Percentiles rank a stretch among this genome's conserved stretches.
These are phyloP conservation scores for Takifugu flavidus DNA, from an alignment of 2,113 vertebrate species.

Conservation along the genomic window DNA sequence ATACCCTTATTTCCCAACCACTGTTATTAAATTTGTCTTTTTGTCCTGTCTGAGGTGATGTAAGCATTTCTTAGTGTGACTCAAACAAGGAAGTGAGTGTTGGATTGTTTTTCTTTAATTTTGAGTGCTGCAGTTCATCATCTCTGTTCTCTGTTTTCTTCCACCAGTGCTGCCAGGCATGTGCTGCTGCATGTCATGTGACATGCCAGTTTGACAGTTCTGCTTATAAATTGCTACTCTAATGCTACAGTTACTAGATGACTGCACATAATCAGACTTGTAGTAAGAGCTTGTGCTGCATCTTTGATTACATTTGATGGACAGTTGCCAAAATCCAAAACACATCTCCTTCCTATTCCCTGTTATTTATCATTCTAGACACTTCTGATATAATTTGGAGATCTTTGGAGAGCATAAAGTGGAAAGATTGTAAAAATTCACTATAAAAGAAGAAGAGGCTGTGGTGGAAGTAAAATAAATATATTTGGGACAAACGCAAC, in stretches of 20 bases:
- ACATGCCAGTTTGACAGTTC: constrained; percentile 21
- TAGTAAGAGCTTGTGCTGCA: constrained; percentile 1
- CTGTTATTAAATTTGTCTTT: no score
- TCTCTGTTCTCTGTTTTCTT: constrained; percentile 56
- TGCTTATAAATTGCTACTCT: constrained; percentile 26
- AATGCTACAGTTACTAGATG: constrained; percentile 5
- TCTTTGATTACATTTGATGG: no score
- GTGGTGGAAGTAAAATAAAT: no score
- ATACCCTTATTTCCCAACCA: no score
- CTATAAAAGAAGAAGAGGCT: no score
- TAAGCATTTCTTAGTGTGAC: not conserved
- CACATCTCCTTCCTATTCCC: no score
- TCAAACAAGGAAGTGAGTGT: not conserved
- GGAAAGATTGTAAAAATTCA: no score
- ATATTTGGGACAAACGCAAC: no score
- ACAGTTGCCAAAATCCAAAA: not conserved
- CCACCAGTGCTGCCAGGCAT: constrained; percentile 9
- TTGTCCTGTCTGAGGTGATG: no score
- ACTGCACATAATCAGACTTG: not conserved
- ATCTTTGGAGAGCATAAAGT: no score
- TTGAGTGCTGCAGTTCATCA: constrained; percentile 6
- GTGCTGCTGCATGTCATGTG: constrained; percentile 30
- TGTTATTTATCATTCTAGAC: no score
- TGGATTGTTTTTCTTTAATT: not conserved
- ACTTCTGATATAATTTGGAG: no score